A percentile compares a stretch with the other conserved stretches of the same genome.
phyloP scores from a whole-genome alignment of 1,140 invertebrate species.

The Trachymyrmex cornetzi region DNA sequence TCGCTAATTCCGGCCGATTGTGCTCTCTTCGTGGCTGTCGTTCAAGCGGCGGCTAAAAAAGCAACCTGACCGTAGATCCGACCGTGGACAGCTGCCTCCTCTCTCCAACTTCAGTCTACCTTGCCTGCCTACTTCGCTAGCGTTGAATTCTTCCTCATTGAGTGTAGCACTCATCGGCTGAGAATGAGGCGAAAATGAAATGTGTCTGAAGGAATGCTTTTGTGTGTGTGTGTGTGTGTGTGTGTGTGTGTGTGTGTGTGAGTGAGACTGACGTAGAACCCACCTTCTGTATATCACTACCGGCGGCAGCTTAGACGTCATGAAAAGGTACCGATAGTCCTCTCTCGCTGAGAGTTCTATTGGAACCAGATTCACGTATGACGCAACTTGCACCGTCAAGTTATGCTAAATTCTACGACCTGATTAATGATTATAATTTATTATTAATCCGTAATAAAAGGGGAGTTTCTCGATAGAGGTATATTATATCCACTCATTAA shows the following conservation, averaged over 20 bases:
- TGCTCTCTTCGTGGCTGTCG: constrained; percentile 76
- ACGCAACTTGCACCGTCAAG: constrained; percentile 33
- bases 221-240: background rate
- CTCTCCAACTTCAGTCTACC: background rate
- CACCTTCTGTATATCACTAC: constrained; percentile 30
- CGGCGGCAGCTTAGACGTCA: constrained; percentile 12
- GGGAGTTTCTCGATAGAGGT: background rate
- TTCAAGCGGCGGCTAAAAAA: constrained; percentile 68
- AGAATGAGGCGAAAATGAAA: constrained; percentile 61
- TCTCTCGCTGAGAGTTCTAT: constrained; percentile 10
- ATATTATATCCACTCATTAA: constrained; percentile 7
- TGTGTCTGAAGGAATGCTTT: constrained; percentile 48
- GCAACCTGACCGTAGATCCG: constrained; percentile 64
- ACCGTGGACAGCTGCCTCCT: constrained; percentile 67
- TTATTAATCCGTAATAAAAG: constrained; percentile 15
- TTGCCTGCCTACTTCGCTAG: constrained; percentile 52
- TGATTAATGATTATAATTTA: constrained; percentile 22
- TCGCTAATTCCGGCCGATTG: constrained; percentile 81
- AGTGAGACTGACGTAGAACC: constrained; percentile 19
- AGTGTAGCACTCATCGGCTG: constrained; percentile 47
- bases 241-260: background rate
- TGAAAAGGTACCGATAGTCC: constrained; percentile 43
- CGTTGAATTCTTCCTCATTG: constrained; percentile 60
- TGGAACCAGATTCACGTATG: constrained; percentile 25
- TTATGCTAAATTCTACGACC: constrained; percentile 12